Conservation (phyloP, 1,140 invertebrate species). For the Trialeurodes vaporariorum region DNA sequence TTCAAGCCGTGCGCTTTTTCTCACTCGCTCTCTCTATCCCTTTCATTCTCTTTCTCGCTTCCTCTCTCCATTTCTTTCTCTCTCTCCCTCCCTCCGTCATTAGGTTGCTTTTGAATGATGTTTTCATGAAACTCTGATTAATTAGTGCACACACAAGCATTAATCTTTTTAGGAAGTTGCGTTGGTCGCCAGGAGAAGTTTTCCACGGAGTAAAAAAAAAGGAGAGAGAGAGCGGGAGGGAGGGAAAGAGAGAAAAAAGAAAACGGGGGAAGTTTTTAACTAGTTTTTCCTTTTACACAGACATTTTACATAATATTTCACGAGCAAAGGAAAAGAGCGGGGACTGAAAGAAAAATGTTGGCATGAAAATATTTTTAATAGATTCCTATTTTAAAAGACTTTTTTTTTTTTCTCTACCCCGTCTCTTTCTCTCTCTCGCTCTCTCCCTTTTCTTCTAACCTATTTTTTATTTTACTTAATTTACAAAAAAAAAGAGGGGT, state of each 20-base stretch:
- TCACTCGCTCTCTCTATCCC: no score
- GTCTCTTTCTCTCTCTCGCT: no score
- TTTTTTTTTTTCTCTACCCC: no score
- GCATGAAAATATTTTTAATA: slow-evolving; percentile 1
- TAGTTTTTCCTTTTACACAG: background rate
- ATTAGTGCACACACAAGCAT: background rate
- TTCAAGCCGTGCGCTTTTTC: no score
- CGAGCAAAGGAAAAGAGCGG: background rate
- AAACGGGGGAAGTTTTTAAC: background rate
- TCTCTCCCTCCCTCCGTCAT: background rate
- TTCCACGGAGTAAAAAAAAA: background rate
- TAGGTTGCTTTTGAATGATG: background rate
- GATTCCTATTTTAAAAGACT: background rate
- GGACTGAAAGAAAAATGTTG: background rate
- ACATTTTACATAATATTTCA: background rate
- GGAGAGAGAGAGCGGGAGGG: background rate
- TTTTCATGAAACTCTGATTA: background rate
- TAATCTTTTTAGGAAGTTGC: background rate
- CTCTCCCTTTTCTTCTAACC: background rate
- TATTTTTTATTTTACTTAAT: background rate
- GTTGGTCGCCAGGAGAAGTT: background rate
- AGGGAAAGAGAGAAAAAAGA: background rate
- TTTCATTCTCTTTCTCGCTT: no score
- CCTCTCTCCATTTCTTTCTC: background rate
- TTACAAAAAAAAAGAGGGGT: slow-evolving; percentile 1